Evolutionary conservation across 37 sponge, comb jelly and placozoan species (phyloP).

Genomic region (Chondrosia reniformis): DNA sequence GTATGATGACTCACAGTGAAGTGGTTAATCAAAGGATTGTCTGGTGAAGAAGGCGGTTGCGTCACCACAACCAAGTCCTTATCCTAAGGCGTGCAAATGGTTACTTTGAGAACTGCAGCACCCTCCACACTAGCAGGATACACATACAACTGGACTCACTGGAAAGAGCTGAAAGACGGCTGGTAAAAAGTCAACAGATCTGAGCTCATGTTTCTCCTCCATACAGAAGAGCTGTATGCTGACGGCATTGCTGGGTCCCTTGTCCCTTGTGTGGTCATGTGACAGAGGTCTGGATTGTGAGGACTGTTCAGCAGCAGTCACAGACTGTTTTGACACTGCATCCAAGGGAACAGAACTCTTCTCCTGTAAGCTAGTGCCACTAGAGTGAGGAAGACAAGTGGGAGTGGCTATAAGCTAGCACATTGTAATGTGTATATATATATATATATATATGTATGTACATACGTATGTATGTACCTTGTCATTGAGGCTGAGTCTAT

Average conservation of each 20-base stretch:
- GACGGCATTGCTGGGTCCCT: conserved; percentile 63
- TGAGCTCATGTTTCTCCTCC: conserved; percentile 90
- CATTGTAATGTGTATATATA: background rate
- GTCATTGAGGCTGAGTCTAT: no score
- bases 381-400: background rate
- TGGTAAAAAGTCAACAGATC: conserved; percentile 83
- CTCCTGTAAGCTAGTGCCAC: background rate
- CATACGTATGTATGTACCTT: background rate
- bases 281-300: no score
- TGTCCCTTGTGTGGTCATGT: background rate
- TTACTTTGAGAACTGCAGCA: no score
- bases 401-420: background rate
- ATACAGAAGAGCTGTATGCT: conserved; percentile 89
- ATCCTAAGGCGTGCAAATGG: conserved; percentile 57
- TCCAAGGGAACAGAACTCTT: background rate
- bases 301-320: no score
- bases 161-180: conserved; percentile 84
- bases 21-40: conserved; percentile 77
- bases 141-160: conserved; percentile 40
- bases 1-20: conserved; percentile 48
- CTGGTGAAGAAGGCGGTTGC: conserved; percentile 74
- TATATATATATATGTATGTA: background rate
- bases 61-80: conserved; percentile 81
- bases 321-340: background rate
- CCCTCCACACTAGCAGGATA: background rate